A percentile compares a stretch with the other conserved stretches of the same genome.
phyloP scores from a whole-genome alignment of 2,888 invertebrate genomes.

The Lepidochitona cinerea region DNA sequence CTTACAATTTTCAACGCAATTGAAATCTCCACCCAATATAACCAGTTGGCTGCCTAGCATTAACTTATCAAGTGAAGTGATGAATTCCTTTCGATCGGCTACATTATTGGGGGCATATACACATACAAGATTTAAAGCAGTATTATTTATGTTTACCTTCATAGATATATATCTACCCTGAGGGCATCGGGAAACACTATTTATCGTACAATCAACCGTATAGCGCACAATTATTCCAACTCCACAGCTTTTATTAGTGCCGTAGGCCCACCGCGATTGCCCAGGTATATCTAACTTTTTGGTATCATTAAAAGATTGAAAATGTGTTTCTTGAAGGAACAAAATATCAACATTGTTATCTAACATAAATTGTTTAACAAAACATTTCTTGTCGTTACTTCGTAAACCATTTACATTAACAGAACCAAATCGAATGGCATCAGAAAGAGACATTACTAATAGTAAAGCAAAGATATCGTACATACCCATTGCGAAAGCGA shows the following conservation, averaged over 20 bases:
- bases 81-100: neutral
- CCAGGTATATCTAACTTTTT: neutral
- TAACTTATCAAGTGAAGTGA: neutral
- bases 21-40: conserved; percentile 25
- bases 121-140: neutral
- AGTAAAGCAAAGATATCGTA: too few relatives aligned
- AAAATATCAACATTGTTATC: too few relatives aligned
- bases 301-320: neutral
- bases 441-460: too few relatives aligned
- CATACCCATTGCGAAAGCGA: too few relatives aligned
- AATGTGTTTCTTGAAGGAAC: neutral
- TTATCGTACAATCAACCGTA: neutral
- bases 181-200: neutral
- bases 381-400: too few relatives aligned
- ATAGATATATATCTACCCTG: neutral
- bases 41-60: neutral
- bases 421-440: too few relatives aligned
- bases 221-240: neutral
- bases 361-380: too few relatives aligned
- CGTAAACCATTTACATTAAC: too few relatives aligned
- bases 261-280: neutral
- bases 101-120: neutral
- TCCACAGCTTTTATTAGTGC: neutral
- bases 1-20: conserved; percentile 17
- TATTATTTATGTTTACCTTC: neutral